These are phyloP conservation scores for Penaeus indicus DNA, from an alignment of 1,140 invertebrate species.

Conservation along the genomic window DNA sequence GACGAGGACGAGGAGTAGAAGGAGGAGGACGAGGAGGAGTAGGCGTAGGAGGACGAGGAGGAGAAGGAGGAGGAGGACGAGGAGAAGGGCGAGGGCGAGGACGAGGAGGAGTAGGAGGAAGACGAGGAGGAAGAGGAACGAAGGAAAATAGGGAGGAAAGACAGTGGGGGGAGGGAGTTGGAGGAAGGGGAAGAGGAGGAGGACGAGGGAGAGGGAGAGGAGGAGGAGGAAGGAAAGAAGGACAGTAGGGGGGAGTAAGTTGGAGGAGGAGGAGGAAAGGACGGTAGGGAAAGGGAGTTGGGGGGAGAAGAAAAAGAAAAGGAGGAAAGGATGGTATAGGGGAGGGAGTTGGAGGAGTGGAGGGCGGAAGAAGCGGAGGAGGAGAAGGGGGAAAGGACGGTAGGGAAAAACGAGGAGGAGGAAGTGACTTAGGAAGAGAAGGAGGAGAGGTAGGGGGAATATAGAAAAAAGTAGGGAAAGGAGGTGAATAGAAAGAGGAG, in stretches of 20 bases:
- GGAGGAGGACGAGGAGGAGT: neutral
- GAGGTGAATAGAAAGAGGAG: too few relatives aligned
- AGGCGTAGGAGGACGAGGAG: neutral
- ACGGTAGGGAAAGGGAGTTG: neutral
- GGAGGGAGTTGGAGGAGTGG: too few relatives aligned
- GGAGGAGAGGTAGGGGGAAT: too few relatives aligned
- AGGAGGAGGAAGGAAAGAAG: neutral
- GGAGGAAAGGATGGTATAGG: too few relatives aligned
- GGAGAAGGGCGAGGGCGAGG: neutral
- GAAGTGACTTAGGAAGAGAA: too few relatives aligned
- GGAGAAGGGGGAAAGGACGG: too few relatives aligned
- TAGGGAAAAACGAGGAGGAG: too few relatives aligned
- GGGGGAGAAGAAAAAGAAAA: too few relatives aligned
- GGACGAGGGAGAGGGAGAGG: neutral
- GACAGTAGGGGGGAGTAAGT: neutral
- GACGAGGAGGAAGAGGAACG: neutral
- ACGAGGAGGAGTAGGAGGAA: neutral
- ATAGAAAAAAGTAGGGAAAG: fast-evolving
- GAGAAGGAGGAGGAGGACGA: neutral
- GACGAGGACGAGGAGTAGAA: neutral
- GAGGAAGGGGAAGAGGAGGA: neutral
- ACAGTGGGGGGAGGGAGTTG: neutral
- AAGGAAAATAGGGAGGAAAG: neutral
- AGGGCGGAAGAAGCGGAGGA: too few relatives aligned
- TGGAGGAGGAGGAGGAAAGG: neutral